A percentile compares a stretch with the other conserved stretches of the same genome.
phyloP scores from a whole-genome alignment of 2,113 vertebrate genomes.

The cat (Felis catus) region DNA sequence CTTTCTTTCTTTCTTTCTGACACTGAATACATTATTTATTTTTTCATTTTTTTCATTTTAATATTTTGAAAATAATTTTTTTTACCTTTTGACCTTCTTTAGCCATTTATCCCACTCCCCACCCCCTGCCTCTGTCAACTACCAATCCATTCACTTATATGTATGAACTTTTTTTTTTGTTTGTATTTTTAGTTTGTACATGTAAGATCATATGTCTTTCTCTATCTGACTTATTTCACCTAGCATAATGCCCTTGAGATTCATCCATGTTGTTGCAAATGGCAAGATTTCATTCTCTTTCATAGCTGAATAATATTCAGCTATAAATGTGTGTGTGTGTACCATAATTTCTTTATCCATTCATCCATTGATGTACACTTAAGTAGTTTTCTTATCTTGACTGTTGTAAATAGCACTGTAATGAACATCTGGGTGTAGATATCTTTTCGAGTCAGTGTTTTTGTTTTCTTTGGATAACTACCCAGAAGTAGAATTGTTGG shows the following conservation, averaged over 20 bases:
- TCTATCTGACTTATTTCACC: not conserved
- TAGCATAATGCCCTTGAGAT: not conserved
- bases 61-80: not conserved
- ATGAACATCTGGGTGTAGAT: not conserved
- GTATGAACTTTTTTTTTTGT: not conserved
- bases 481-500: not conserved
- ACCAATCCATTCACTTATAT: not conserved
- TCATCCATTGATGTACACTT: not conserved
- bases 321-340: not conserved
- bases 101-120: not conserved
- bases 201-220: not conserved
- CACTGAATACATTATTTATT: not conserved
- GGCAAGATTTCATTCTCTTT: not conserved
- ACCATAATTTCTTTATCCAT: not conserved
- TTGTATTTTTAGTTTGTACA: not conserved
- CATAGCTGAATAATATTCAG: not conserved
- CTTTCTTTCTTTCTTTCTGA: not conserved
- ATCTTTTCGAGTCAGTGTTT: not conserved
- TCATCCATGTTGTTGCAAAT: not conserved
- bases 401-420: not conserved
- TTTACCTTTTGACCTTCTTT: not conserved
- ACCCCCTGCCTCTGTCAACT: not conserved
- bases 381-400: not conserved
- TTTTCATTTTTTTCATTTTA: not conserved
- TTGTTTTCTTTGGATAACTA: not conserved